Conservation (phyloP, 1,140 invertebrate species). For the Gerris buenoi region DNA sequence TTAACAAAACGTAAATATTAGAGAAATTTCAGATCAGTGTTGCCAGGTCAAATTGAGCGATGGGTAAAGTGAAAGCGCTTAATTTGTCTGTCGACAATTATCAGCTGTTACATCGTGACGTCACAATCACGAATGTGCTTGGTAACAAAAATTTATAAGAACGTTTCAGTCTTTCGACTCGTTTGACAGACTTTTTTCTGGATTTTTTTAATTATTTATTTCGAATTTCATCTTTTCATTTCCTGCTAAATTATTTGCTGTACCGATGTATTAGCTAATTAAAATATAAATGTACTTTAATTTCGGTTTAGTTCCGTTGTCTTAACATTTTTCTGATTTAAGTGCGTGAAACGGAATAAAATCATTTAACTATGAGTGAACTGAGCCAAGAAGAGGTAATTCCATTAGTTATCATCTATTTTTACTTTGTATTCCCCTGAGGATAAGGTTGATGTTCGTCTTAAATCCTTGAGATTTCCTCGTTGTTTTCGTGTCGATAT, state of each 20-base stretch:
- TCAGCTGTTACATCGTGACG: slow-evolving; percentile 13
- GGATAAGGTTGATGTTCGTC: too few relatives aligned
- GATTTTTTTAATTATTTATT: too few relatives aligned
- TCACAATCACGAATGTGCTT: slow-evolving; percentile 15
- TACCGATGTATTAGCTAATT: not conserved
- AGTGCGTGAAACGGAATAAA: too few relatives aligned
- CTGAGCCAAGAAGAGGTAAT: slow-evolving; percentile 56
- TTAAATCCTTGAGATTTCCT: too few relatives aligned
- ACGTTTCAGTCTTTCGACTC: not conserved
- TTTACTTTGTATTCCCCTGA: slow-evolving; percentile 7
- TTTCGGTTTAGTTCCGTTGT: too few relatives aligned
- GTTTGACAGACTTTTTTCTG: slow-evolving; percentile 5
- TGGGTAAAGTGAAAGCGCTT: not conserved
- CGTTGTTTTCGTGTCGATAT: too few relatives aligned
- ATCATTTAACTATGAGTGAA: slow-evolving; percentile 42
- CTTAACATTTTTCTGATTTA: too few relatives aligned
- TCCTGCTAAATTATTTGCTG: slow-evolving; percentile 4
- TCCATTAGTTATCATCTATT: slow-evolving; percentile 16
- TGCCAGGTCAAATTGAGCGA: too few relatives aligned
- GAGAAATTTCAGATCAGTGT: not conserved
- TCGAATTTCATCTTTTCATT: too few relatives aligned
- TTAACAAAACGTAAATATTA: too few relatives aligned
- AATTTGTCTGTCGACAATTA: not conserved
- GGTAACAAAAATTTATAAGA: slow-evolving; percentile 11
- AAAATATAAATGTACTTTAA: not conserved